Evolutionary conservation across 2,797 vertebrate genomes (phyloP), one percentile per base, ranked within the genome.

Genomic region (Octomys mimax): DNA sequence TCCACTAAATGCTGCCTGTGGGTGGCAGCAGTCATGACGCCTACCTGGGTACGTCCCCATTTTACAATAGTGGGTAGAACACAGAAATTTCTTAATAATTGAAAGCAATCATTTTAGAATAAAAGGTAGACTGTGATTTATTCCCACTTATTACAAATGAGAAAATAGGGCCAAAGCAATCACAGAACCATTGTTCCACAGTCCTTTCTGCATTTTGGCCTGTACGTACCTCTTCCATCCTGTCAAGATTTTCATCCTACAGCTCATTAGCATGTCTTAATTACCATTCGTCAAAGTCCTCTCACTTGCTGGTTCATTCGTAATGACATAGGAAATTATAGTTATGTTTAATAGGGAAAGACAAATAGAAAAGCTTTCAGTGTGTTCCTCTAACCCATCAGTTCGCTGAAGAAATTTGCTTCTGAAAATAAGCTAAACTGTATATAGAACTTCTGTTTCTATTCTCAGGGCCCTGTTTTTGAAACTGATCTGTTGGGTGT

Each of bases 11-110:
- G 4, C 57, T 61, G 12, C 4, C 0, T 4, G 13, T 73, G 0
- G 16, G 12, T 4, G 4, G 12, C 33, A 16, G 18, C 1, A 28
- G 9, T 18, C 8, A 0, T 18, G 36, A 14, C 54, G n/a, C 2
- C 49, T 49, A 49, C 26, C 6, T 83, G 14, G 14, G 1, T 0
- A 4, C 52, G 22, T 7, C 10, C 14, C 79, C 1, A 31, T 66
- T 54, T 31, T 13, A 24, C 11, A 19, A 62, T 9, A 19, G 62
- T 13, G 18, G 0, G 6, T 59, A 36, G 4, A 75, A 1, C 1
- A 36, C 13, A 24, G 2, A 21, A 59, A 57, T 28, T 59, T 49
- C 39, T 81, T 81, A 49, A 49, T 52, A 52, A 78, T 49, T 78
- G 2, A 86, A 36, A 77, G n/a, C 64, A 19, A 13, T 81, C 54